A percentile compares a stretch with the other conserved stretches of the same genome.
These are phyloP conservation scores for Macquaria ambigua DNA, from an alignment of 2,113 vertebrate species.

Conservation along the genomic window DNA sequence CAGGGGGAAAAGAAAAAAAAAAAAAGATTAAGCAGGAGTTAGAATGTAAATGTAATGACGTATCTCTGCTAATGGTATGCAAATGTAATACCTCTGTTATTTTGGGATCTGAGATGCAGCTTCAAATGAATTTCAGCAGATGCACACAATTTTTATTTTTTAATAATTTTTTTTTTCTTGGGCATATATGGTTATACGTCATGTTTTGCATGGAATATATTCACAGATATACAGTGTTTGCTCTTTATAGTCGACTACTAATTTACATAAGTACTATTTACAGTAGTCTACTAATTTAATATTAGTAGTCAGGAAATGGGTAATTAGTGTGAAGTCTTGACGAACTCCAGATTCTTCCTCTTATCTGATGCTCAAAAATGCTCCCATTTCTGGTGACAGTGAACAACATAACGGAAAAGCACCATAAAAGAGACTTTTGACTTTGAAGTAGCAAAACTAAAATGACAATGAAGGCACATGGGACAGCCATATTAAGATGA, in stretches of 20 bases:
- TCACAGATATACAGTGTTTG: background rate
- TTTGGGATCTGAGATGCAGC: constrained; percentile 11
- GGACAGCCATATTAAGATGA: constrained; percentile 57
- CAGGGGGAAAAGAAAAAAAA: background rate
- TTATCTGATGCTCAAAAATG: constrained; percentile 22
- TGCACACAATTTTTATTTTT: background rate
- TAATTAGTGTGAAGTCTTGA: constrained; percentile 20
- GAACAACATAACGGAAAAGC: constrained; percentile 5
- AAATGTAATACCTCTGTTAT: constrained; percentile 23
- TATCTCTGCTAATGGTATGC: constrained; percentile 16
- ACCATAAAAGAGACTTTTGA: constrained; percentile 44
- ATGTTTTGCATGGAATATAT: constrained; percentile 10
- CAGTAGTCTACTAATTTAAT: background rate
- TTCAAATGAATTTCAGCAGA: constrained; percentile 16
- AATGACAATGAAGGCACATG: constrained; percentile 57
- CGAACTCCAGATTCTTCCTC: background rate
- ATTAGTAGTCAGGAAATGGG: background rate
- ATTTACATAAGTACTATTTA: constrained; percentile 14
- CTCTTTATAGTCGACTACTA: background rate
- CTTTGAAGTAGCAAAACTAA: constrained; percentile 57
- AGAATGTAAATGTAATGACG: constrained; percentile 49
- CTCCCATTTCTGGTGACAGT: constrained; percentile 29
- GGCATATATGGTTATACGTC: background rate
- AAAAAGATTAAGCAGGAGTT: constrained; percentile 28
- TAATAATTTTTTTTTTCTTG: background rate